Conservation (phyloP, 2,888 invertebrate genomes). For the Sthenelais limicola region DNA sequence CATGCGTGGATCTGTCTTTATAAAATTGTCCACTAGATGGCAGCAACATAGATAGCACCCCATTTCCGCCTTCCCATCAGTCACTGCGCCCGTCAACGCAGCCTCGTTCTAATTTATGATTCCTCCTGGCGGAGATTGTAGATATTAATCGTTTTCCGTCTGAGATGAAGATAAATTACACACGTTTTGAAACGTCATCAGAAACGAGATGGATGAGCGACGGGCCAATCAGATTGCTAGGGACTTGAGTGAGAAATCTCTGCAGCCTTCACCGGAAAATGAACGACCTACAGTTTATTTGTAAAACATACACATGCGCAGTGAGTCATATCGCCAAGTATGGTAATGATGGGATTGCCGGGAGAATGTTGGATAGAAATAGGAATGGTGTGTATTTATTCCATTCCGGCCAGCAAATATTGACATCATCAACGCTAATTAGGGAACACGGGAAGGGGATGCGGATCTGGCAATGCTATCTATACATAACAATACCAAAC, state of each 20-base stretch:
- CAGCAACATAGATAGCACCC: not conserved
- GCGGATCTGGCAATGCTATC: too few species aligned
- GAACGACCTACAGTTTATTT: too few species aligned
- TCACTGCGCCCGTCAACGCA: not conserved
- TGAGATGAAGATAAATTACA: constrained; percentile 35
- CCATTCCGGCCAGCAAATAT: not conserved
- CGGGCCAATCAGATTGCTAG: too few species aligned
- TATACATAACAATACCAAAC: too few species aligned
- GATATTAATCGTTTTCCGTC: constrained; percentile 31
- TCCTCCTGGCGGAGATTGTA: constrained; percentile 32
- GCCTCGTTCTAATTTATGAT: constrained; percentile 38
- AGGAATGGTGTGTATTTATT: not conserved
- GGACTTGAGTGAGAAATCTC: too few species aligned
- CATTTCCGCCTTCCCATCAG: constrained; percentile 20
- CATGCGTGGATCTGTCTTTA: constrained; percentile 17
- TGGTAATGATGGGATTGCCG: too few species aligned
- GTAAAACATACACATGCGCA: too few species aligned
- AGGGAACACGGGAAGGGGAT: too few species aligned
- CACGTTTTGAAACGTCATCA: constrained; percentile 32
- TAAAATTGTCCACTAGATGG: constrained; percentile 1
- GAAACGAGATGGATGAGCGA: constrained; percentile 17
- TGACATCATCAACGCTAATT: too few species aligned
- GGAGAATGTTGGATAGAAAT: not conserved
- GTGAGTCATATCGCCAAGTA: too few species aligned
- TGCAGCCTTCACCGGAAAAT: too few species aligned